phyloP scores from a whole-genome alignment of 1,140 invertebrate genomes.

The Monomorium pharaonis region DNA sequence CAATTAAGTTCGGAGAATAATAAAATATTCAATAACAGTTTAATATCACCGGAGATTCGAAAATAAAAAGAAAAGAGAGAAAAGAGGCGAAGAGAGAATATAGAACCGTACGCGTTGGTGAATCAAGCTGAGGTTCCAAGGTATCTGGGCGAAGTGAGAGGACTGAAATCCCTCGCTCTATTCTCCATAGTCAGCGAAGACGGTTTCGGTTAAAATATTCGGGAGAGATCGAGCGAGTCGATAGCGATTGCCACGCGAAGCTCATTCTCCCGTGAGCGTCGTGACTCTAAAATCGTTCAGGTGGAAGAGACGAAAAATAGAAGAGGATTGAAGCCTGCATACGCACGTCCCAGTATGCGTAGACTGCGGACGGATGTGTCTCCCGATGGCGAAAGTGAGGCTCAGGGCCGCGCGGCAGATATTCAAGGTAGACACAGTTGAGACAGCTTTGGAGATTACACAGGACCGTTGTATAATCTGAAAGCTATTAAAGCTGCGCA shows the following conservation, averaged over 20 bases:
- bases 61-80: background rate
- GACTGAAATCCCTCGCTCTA: slow-evolving; percentile 4
- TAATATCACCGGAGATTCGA: background rate
- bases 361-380: slow-evolving; percentile 21
- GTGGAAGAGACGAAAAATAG: slow-evolving; percentile 50
- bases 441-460: slow-evolving; percentile 4
- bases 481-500: background rate
- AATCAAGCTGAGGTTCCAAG: background rate
- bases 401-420: background rate
- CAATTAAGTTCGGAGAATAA: background rate
- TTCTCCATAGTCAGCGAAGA: slow-evolving; percentile 17
- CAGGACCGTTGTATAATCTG: no score
- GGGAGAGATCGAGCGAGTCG: slow-evolving; percentile 45
- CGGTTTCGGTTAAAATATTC: slow-evolving; percentile 46
- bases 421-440: slow-evolving; percentile 14
- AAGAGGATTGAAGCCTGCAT: slow-evolving; percentile 42
- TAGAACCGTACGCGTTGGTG: background rate
- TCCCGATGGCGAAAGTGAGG: slow-evolving; percentile 10
- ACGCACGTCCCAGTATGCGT: background rate
- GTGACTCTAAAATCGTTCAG: slow-evolving; percentile 50
- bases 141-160: background rate
- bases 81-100: background rate
- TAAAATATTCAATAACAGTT: background rate
- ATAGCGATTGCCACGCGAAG: slow-evolving; percentile 53
- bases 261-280: slow-evolving; percentile 39